Evolutionary conservation across 2,888 invertebrate genomes (phyloP).

Genomic region (Drosophila borborema): DNA sequence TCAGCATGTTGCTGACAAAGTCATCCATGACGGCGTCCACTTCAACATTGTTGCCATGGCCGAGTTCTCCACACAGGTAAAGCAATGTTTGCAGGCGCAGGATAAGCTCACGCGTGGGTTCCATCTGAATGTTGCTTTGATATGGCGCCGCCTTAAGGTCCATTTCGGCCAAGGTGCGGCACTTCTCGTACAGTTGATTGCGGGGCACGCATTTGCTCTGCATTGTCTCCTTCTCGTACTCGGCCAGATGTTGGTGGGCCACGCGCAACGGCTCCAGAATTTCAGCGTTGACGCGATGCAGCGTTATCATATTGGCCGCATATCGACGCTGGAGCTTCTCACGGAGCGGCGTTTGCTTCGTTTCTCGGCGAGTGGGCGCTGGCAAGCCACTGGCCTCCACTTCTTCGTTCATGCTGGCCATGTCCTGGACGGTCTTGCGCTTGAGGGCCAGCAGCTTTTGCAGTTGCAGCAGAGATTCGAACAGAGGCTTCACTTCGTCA

Average conservation of each 20-base stretch:
- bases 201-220: conserved; percentile 4
- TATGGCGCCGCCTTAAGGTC: conserved; percentile 35
- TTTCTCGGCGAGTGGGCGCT: conserved; percentile 37
- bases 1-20: conserved; percentile 26
- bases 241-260: conserved; percentile 32
- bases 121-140: conserved; percentile 1
- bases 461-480: conserved; percentile 45
- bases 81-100: conserved; percentile 51
- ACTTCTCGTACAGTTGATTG: conserved; percentile 35
- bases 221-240: conserved; percentile 21
- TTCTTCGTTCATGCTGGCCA: conserved; percentile 47
- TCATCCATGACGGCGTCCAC: conserved; percentile 37
- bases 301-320: conserved; percentile 35
- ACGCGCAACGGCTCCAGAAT: conserved; percentile 42
- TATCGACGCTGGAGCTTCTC: conserved; percentile 50
- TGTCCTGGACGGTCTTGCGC: conserved; percentile 39
- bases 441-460: conserved; percentile 38
- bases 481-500: conserved; percentile 10
- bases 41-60: conserved; percentile 33
- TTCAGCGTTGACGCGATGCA: conserved; percentile 52
- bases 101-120: conserved; percentile 31
- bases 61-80: conserved; percentile 44
- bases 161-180: conserved; percentile 49
- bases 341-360: conserved; percentile 25
- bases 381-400: conserved; percentile 11